Evolutionary conservation across 2,113 vertebrate species (phyloP), one percentile per base, ranked within the genome.

Genomic region (Carassius gibelio): DNA sequence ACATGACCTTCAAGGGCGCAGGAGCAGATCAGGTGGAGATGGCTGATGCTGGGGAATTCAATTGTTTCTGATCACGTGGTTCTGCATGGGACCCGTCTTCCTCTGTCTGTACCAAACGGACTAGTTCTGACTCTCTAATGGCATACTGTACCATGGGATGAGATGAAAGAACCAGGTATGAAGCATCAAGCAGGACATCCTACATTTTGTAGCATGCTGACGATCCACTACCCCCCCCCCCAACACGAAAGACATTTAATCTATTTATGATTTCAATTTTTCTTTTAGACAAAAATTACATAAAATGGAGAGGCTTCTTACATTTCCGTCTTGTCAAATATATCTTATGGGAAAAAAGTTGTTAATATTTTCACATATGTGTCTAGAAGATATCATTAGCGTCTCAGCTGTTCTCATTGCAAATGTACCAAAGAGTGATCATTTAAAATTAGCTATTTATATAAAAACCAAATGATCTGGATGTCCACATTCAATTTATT

Each of bases 11-110:
- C 96, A 94, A 95, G 96, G 96, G 96, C 96, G 98, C 96, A 97
- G 97, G 96, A 96, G 96, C 96, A 99, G 97, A 99, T 99, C 98
- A 99, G 96, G 96, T 97, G 96, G 96, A 96, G 97, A 97, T 97
- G 96, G 96, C 96, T 96, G 95, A 91, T 96, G 96, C 97, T 95
- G 94, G 95, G 94, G 96, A 98, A 98, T 98, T 97, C 97, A 98
- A 99, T 97, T 97, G 97, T 98, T 98, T 98, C 96, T 97, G 96
- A 96, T 97, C 96, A 97, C 95, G 96, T 94, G 84, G 86, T 95
- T 90, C 21, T 7, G 77, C 87, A 85, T 6, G 8, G 74, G 87
- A 88, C 83, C 86, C 84, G 86, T 93, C 85, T 88, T 91, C 79
- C 72, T 84, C 89, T 90, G 86, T 85, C 81, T 89, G 90, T 14